A percentile compares a stretch with the other conserved stretches of the same genome.
Evolutionary conservation across 1,140 invertebrate species (phyloP).

Genomic region (Hyposmocoma kahamanoa): DNA sequence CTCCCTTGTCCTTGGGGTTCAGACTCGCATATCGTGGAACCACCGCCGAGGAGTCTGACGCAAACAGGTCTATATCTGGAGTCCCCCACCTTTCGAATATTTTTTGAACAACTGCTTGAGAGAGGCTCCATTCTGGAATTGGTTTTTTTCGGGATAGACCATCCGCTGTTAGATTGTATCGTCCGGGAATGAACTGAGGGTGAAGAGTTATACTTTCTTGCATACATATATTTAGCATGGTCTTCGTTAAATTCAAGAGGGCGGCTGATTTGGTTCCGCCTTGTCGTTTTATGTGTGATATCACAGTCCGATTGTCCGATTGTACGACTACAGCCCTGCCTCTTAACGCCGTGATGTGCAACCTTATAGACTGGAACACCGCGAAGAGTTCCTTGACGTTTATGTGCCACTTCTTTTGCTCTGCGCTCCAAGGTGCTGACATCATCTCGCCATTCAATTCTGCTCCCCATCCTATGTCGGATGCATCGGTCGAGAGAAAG

Average conservation of each 20-base stretch:
- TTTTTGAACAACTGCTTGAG: background rate
- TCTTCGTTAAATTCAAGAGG: conserved; percentile 2
- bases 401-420: conserved; percentile 16
- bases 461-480: conserved; percentile 14
- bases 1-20: conserved; percentile 9
- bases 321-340: conserved; percentile 8
- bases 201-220: conserved; percentile 4
- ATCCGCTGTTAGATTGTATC: conserved; percentile 20
- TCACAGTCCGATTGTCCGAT: conserved; percentile 14
- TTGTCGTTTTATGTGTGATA: conserved; percentile 16
- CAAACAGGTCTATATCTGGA: conserved; percentile 8
- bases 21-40: conserved; percentile 7
- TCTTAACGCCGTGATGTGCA: background rate
- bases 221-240: conserved; percentile 7
- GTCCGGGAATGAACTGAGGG: conserved; percentile 14
- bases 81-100: background rate
- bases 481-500: conserved; percentile 14
- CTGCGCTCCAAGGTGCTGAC: conserved; percentile 3
- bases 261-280: conserved; percentile 10
- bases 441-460: background rate
- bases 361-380: background rate
- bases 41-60: background rate
- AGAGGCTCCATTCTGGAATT: conserved; percentile 12
- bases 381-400: conserved; percentile 16
- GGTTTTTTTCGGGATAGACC: conserved; percentile 9